Evolutionary conservation across 1,140 invertebrate genomes (phyloP).

Genomic region (Helicoverpa zea): DNA sequence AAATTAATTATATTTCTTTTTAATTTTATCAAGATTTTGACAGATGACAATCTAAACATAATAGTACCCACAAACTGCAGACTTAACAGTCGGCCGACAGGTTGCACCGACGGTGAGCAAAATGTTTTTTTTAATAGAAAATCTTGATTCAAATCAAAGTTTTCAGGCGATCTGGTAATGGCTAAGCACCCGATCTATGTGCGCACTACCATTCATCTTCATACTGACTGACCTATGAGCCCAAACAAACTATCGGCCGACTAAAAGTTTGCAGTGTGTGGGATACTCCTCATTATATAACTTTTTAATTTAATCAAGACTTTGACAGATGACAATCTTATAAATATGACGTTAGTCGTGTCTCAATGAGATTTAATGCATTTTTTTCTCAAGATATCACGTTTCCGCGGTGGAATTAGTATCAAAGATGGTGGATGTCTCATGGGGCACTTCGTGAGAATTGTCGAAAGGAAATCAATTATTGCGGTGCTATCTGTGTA

Average conservation of each 20-base stretch:
- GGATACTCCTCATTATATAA: background rate
- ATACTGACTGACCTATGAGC: too few species aligned
- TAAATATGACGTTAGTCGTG: background rate
- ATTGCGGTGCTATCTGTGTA: conserved; percentile 3
- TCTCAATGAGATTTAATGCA: background rate
- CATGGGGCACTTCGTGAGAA: conserved; percentile 28
- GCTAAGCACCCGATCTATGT: too few species aligned
- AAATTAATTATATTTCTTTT: conserved; percentile 28
- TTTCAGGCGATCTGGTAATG: too few species aligned
- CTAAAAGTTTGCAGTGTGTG: too few species aligned
- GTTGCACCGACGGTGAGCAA: too few species aligned
- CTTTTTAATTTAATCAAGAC: conserved; percentile 16
- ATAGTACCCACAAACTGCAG: too few species aligned
- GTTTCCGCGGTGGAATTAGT: conserved; percentile 23
- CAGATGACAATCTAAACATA: conserved; percentile 7
- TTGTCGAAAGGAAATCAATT: conserved; percentile 39
- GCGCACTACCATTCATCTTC: too few species aligned
- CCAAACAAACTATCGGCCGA: too few species aligned
- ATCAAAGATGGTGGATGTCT: conserved; percentile 8
- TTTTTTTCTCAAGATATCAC: conserved; percentile 26
- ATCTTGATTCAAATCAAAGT: too few species aligned
- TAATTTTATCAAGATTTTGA: conserved; percentile 34
- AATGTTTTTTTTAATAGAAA: too few species aligned
- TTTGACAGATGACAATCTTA: conserved; percentile 33
- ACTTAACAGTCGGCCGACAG: too few species aligned